phyloP scores from a whole-genome alignment of 1,140 invertebrate genomes.

The Drosophila ananassae region DNA sequence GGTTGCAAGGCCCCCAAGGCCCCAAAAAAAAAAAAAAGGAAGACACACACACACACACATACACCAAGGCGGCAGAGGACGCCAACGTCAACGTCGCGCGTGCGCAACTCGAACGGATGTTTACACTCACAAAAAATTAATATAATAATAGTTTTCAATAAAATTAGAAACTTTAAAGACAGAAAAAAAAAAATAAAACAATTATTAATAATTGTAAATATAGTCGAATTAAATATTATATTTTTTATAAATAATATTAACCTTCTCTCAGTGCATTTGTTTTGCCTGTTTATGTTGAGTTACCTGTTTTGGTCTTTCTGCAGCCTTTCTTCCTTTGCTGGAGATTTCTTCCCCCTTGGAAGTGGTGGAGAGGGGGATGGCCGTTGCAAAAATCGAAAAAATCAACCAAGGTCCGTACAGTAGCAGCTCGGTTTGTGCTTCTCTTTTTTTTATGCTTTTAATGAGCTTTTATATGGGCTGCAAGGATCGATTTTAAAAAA shows the following conservation, averaged over 20 bases:
- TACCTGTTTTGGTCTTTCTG: conserved; percentile 79
- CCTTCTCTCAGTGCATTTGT: conserved; percentile 21
- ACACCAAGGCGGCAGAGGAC: conserved; percentile 22
- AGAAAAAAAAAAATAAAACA: background rate
- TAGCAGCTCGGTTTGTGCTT: conserved; percentile 51
- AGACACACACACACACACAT: conserved; percentile 23
- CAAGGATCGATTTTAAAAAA: conserved; percentile 17
- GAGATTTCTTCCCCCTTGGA: conserved; percentile 20
- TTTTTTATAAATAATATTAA: background rate
- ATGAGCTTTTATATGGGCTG: conserved; percentile 78
- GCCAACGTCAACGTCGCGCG: conserved; percentile 57
- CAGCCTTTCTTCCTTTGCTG: conserved; percentile 44
- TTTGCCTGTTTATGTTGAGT: conserved; percentile 48
- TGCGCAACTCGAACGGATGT: conserved; percentile 75
- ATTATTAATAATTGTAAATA: background rate
- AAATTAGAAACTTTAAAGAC: too few species aligned
- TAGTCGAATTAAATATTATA: background rate
- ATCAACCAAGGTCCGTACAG: conserved; percentile 79
- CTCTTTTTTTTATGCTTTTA: conserved; percentile 76
- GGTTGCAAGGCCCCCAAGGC: conserved; percentile 49
- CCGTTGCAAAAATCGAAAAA: conserved; percentile 64
- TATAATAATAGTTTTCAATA: background rate
- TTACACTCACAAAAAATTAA: conserved; percentile 15
- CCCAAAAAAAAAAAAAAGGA: conserved; percentile 38
- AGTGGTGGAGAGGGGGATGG: conserved; percentile 10